Evolutionary conservation across 2,888 invertebrate species (phyloP).

Genomic region (Globia sparganii): DNA sequence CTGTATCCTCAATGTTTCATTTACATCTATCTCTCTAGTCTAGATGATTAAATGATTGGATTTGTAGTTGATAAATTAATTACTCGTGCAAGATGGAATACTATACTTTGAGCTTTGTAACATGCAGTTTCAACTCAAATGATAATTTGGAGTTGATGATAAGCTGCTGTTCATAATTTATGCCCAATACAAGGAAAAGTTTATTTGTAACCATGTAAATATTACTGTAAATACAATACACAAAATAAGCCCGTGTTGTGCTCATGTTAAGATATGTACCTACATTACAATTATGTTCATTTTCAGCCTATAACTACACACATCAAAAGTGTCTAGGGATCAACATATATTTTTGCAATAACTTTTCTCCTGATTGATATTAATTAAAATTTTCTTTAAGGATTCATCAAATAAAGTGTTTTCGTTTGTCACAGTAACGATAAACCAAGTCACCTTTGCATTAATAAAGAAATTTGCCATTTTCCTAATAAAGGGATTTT

Average conservation of each 20-base stretch:
- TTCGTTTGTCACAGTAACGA: no score
- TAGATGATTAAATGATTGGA: background rate
- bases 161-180: background rate
- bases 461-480: no score
- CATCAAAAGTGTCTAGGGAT: no score
- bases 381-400: no score
- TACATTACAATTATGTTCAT: background rate
- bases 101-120: background rate
- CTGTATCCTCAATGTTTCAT: background rate
- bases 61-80: background rate
- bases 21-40: background rate
- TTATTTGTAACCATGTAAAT: background rate
- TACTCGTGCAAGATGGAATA: background rate
- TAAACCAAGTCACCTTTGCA: no score
- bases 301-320: no score
- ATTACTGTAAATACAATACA: background rate
- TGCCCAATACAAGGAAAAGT: background rate
- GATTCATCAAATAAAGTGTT: no score
- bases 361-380: no score
- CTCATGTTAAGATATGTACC: no score
- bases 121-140: background rate
- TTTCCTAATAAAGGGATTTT: no score
- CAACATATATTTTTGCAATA: no score
- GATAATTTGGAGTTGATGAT: background rate
- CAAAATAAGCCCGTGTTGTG: background rate